These are phyloP conservation scores for Melanotus villosus DNA, from an alignment of 2,888 invertebrate species.

Conservation along the genomic window DNA sequence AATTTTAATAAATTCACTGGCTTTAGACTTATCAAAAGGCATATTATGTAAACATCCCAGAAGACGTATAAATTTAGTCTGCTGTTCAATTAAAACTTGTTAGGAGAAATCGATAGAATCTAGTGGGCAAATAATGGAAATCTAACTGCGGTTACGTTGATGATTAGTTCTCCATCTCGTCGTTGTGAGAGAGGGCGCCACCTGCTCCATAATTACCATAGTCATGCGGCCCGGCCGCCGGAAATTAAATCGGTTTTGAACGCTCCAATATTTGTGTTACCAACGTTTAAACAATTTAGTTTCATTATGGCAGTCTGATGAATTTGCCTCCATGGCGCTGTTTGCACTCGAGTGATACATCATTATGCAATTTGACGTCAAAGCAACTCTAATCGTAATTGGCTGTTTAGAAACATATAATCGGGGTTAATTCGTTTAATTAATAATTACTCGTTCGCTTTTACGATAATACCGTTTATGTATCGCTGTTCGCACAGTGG, in stretches of 20 bases:
- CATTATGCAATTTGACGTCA: slow-evolving; percentile 36
- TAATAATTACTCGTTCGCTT: slow-evolving; percentile 7
- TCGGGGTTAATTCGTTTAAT: slow-evolving; percentile 27
- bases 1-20: too few species aligned
- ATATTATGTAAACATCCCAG: too few species aligned
- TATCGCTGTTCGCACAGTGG: not conserved
- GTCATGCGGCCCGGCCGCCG: slow-evolving; percentile 66
- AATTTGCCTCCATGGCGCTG: slow-evolving; percentile 35
- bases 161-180: slow-evolving; percentile 65
- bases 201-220: slow-evolving; percentile 70
- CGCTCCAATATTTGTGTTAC: slow-evolving; percentile 66
- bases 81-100: slow-evolving; percentile 27
- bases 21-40: too few species aligned
- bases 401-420: slow-evolving; percentile 28
- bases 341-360: slow-evolving; percentile 34
- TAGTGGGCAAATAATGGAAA: slow-evolving; percentile 66
- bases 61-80: not conserved
- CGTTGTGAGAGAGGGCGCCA: slow-evolving; percentile 64
- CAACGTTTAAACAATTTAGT: slow-evolving; percentile 67
- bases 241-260: slow-evolving; percentile 67
- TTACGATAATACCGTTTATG: not conserved
- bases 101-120: slow-evolving; percentile 36
- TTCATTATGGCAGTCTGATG: slow-evolving; percentile 59
- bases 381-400: slow-evolving; percentile 27
- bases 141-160: slow-evolving; percentile 66